Conservation (phyloP, 2,113 vertebrate genomes). For the Pungitius pungitius region DNA sequence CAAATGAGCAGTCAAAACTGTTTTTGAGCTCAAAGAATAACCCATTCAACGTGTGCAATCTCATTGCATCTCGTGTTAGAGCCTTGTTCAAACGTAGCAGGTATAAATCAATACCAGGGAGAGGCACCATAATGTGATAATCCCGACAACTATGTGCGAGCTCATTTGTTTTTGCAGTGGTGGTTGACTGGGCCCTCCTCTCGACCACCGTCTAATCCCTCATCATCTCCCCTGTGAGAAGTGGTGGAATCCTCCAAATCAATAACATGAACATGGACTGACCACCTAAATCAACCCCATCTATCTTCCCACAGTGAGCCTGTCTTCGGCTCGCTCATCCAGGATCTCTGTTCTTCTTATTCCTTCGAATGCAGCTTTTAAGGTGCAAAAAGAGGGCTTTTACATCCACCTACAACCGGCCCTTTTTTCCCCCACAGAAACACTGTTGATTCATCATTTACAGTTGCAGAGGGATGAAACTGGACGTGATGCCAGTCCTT, state of each 20-base stretch:
- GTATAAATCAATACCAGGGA: constrained; percentile 76
- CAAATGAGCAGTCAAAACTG: constrained; percentile 65
- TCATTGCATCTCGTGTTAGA: constrained; percentile 44
- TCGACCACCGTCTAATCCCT: constrained; percentile 68
- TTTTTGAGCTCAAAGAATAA: constrained; percentile 59
- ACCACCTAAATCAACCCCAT: constrained; percentile 78
- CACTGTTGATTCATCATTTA: not conserved
- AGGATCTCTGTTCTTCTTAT: constrained; percentile 36
- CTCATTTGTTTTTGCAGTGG: constrained; percentile 78
- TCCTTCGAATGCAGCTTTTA: constrained; percentile 24
- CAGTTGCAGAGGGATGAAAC: not conserved
- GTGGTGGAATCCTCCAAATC: constrained; percentile 71
- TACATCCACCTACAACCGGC: constrained; percentile 15
- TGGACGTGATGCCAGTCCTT: not conserved
- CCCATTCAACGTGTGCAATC: constrained; percentile 46
- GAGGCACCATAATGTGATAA: constrained; percentile 78
- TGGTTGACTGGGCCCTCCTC: constrained; percentile 66
- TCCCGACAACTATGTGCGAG: constrained; percentile 74
- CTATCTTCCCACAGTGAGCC: constrained; percentile 54
- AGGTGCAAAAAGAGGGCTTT: constrained; percentile 30
- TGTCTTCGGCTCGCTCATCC: constrained; percentile 50
- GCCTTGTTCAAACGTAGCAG: constrained; percentile 67
- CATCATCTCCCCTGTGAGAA: constrained; percentile 70
- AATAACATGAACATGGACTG: constrained; percentile 80
- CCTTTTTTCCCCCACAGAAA: not conserved